These are phyloP conservation scores for Marisa cornuarietis DNA, from an alignment of 1,140 invertebrate genomes.

Conservation along the genomic window DNA sequence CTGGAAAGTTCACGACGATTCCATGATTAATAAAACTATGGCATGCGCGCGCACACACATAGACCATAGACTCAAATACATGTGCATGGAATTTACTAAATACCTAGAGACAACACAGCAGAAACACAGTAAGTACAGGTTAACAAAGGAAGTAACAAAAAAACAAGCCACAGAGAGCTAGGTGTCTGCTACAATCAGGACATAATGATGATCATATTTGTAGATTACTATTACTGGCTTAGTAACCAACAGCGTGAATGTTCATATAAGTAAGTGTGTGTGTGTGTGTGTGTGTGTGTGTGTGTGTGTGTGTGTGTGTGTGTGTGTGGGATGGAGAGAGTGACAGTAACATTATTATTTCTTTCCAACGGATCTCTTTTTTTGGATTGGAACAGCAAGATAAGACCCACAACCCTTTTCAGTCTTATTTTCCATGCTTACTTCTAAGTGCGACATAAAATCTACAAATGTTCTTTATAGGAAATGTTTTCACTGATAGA, in stretches of 20 bases:
- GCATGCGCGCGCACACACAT: slow-evolving; percentile 5
- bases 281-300: slow-evolving; percentile 6
- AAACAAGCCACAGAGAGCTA: neutral
- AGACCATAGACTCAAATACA: slow-evolving; percentile 8
- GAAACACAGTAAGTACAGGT: neutral
- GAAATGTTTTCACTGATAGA: too few species aligned
- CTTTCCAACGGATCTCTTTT: too few species aligned
- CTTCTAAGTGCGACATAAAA: too few species aligned
- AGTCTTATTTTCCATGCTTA: too few species aligned
- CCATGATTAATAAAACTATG: too few species aligned
- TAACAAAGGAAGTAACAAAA: neutral
- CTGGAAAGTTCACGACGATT: slow-evolving; percentile 66
- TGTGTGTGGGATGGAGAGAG: slow-evolving; percentile 6
- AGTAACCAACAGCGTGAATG: too few species aligned
- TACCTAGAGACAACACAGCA: neutral
- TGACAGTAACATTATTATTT: neutral
- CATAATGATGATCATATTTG: neutral
- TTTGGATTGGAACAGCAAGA: too few species aligned
- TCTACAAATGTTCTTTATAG: too few species aligned
- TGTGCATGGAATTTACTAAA: neutral
- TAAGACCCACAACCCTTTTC: too few species aligned
- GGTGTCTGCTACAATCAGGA: neutral
- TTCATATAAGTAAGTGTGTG: too few species aligned
- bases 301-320: slow-evolving; percentile 1
- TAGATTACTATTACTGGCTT: neutral